Evolutionary conservation across 2,888 invertebrate genomes (phyloP), one percentile per base, ranked within the genome.

Genomic region (Alviniconcha strummeri): DNA sequence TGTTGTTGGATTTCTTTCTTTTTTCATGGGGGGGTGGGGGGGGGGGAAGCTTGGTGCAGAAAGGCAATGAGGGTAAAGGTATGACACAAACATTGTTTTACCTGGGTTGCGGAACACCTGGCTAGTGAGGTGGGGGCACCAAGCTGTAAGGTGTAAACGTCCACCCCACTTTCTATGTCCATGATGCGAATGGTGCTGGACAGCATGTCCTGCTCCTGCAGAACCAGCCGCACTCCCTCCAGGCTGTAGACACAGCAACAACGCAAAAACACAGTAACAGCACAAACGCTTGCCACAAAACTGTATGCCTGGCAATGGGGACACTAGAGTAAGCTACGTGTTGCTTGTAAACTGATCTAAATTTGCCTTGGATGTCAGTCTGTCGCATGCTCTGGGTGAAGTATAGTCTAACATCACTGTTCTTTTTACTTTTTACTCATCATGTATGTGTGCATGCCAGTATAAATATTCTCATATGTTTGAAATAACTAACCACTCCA

Each of bases 221-320:
- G n/a, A 11, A 89, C 89, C 19, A 90, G 77, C 80, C 89, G 88
- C 86, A 89, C 87, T 36, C 86, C 90, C 81, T 86, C 78, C 57
- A 89, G 71, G 54, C 91, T 91, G 84, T 7, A 86, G 11, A 11
- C 71, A 71, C 64, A 64, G 11, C 64, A 64, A 64, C 9, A 64
- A 36, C 36, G 3, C 64, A 64, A 9, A 64, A 15, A 64, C 64
- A 64, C 64, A 13, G 64, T 13, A 64, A 64, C 19, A 52, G 56
- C 74, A 81, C 55, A n/a, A 81, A 13, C 9, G 74, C 74, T 36
- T 74, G 56, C 60, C 55, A 55, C 74, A 81, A 64, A n/a, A 60
- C 54, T 36, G 36, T 36, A 36, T 3, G 36, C 36, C 36, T 36
- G 36, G 36, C 0, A 17, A 8, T 80, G 52, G 64, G 9, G 17